Evolutionary conservation across 2,797 vertebrate species (phyloP), one percentile per base, ranked within the genome.

Genomic region (Leptoclinus maculatus): DNA sequence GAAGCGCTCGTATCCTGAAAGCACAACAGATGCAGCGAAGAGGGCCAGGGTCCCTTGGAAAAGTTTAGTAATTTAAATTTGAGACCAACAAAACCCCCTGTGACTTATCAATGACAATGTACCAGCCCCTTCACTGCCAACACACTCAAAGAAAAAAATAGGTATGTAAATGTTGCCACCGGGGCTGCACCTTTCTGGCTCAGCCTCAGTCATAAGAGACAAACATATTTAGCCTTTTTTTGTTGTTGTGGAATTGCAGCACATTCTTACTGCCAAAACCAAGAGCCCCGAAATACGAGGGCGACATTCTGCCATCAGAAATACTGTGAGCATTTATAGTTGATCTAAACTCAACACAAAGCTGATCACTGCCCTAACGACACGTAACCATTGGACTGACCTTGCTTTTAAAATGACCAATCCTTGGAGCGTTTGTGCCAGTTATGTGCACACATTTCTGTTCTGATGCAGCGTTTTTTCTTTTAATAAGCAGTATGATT

Each of bases 111-210:
- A 47, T 60, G 74, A 86, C 87, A 80, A 92, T 77, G 74, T 85
- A 87, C 86, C 87, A 93, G 90, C 88, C 85, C 86, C 74, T 80
- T 82, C 92, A 94, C 94, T 95, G 94, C 93, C 93, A 84, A 71
- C 56, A 45, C 13, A 14, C 59, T 27, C 32, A 14, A n/a, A 51
- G 70, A 41, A 54, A 64, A 38, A 23, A 23, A n/a, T 25, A 47
- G 4, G 1, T 23, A 34, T n/a, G 49, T 7, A 43, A 45, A n/a
- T 25, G 14, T 34, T 54, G 58, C 17, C 58, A 29, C 36, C 12
- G 51, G 5, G 17, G 27, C 13, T 63, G 29, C 9, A 53, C 19
- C 14, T 45, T 14, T 45, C 69, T 16, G 21, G 41, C 27, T 10
- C 32, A 27, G 7, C 39, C 36, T 62, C 23, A 23, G 23, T 21